Conservation (phyloP, 2,797 vertebrate species). For the Champsocephalus gunnari region DNA sequence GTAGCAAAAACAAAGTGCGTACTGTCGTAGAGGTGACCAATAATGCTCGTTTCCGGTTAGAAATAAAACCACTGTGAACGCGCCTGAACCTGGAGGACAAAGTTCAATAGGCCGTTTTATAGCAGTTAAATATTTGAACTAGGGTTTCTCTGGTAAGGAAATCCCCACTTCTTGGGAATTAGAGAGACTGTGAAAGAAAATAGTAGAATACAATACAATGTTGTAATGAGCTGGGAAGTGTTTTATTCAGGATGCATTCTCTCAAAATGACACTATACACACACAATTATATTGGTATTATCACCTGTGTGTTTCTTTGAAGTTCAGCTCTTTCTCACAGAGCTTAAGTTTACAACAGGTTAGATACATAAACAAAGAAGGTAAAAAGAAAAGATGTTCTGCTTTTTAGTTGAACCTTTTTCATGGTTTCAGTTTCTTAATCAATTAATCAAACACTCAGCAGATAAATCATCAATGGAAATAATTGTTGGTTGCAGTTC, state of each 20-base stretch:
- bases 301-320: too few relatives aligned
- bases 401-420: neutral
- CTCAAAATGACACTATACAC: neutral
- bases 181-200: neutral
- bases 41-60: slow-evolving; percentile 22
- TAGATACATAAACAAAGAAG: too few relatives aligned
- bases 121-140: slow-evolving; percentile 72
- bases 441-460: neutral
- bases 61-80: slow-evolving; percentile 27
- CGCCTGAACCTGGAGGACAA: slow-evolving; percentile 57
- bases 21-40: slow-evolving; percentile 44
- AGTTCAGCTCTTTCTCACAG: too few relatives aligned
- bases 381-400: neutral
- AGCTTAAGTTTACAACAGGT: too few relatives aligned
- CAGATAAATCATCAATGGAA: neutral
- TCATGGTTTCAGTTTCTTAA: neutral
- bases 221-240: neutral
- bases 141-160: slow-evolving; percentile 36
- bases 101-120: slow-evolving; percentile 67
- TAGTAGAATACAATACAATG: too few relatives aligned
- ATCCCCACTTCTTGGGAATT: slow-evolving; percentile 18
- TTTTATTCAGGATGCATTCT: neutral
- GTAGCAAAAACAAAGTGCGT: slow-evolving; percentile 62
- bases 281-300: neutral
- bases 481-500: neutral